A percentile compares a stretch with the other conserved stretches of the same genome.
Evolutionary conservation across 2,888 invertebrate species (phyloP).

Genomic region (Lithophane socia): DNA sequence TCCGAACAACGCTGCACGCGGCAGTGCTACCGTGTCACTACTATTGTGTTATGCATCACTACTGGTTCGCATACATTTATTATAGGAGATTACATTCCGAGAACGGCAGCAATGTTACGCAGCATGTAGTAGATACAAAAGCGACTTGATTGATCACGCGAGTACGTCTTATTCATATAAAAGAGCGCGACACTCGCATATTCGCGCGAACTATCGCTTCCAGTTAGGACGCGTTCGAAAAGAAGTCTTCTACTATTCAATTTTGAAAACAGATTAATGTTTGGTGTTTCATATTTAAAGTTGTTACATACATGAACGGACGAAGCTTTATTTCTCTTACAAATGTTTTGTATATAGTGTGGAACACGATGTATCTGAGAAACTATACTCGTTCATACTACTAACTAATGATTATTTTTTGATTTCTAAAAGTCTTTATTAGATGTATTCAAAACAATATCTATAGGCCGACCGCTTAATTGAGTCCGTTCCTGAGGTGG

Average conservation of each 20-base stretch:
- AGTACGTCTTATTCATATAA: background rate
- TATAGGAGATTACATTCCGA: too few species aligned
- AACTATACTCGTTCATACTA: background rate
- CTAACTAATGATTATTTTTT: background rate
- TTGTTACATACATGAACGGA: background rate
- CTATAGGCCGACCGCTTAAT: too few species aligned
- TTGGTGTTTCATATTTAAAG: background rate
- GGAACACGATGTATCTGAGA: conserved; percentile 4
- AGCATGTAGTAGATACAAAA: background rate
- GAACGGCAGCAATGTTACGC: too few species aligned
- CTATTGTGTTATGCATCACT: too few species aligned
- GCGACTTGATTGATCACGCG: background rate
- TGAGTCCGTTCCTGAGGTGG: too few species aligned
- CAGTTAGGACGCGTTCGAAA: background rate
- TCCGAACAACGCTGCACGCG: too few species aligned
- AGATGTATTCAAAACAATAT: background rate
- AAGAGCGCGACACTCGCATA: background rate
- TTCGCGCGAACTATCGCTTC: background rate
- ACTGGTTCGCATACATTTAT: too few species aligned
- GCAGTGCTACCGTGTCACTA: too few species aligned
- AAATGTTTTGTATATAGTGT: conserved; percentile 21
- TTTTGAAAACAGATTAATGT: background rate
- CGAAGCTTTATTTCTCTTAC: conserved; percentile 25
- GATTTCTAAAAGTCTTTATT: background rate
- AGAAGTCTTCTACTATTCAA: background rate